Evolutionary conservation across 2,888 invertebrate genomes (phyloP).

Genomic region (Tiliacea citrago): DNA sequence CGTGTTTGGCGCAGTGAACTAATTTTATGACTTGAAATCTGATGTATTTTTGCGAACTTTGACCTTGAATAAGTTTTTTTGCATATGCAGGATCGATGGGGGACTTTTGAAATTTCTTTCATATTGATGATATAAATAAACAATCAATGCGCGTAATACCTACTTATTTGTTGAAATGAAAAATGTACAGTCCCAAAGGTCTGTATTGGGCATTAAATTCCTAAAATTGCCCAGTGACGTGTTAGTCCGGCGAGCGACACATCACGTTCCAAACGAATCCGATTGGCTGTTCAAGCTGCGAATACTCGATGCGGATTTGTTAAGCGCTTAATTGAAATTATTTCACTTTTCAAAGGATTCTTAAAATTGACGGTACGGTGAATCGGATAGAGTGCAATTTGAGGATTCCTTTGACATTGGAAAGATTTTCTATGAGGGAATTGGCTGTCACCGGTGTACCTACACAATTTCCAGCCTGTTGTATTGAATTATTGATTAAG

Average conservation of each 20-base stretch:
- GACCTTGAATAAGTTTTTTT: no score
- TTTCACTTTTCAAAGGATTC: constrained; percentile 42
- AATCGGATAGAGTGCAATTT: constrained; percentile 23
- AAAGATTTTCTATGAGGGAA: background rate
- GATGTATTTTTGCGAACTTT: no score
- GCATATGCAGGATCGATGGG: no score
- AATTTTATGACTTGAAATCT: background rate
- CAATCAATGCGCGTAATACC: background rate
- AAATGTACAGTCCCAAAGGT: background rate
- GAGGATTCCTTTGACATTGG: constrained; percentile 30
- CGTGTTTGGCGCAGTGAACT: background rate
- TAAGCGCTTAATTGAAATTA: constrained; percentile 59
- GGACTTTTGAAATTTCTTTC: no score
- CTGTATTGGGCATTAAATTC: constrained; percentile 21
- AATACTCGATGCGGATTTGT: constrained; percentile 43
- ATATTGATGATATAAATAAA: no score
- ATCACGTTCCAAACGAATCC: constrained; percentile 48
- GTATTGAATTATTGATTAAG: background rate
- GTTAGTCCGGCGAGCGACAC: constrained; percentile 23
- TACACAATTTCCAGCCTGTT: background rate
- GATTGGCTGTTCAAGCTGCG: constrained; percentile 30
- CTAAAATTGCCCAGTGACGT: constrained; percentile 41
- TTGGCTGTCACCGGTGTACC: background rate
- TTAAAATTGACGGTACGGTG: constrained; percentile 16
- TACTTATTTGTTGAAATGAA: background rate